Base-by-base conservation (phyloP, 1,140 invertebrate species). In the Apis dorsata region DNA sequence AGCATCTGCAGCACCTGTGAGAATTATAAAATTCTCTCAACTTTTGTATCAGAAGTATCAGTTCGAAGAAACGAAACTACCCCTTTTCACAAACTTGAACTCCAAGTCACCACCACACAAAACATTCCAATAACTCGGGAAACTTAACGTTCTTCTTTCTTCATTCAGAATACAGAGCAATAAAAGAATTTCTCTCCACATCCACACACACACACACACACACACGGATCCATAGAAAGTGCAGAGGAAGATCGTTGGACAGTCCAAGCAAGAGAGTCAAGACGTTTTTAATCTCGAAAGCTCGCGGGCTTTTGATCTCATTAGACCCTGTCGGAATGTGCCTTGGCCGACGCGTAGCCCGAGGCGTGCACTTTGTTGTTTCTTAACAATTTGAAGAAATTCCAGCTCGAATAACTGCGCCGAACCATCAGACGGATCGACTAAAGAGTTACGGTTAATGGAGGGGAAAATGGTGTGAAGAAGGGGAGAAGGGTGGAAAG, bases 361-460 rank as follows among this genome's bases (percentile, higher is more conserved):
- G 51, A 51, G 69, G 79, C 79, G 7, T 28, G 0, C 73, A 19
- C 15, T 13, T 24, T 49, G 76, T 82, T 87, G 82, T 88, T 87
- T 85, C 79, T 78, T 84, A 85, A 88, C 85, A 87, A 87, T 88
- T 79, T 87, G 73, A 88, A 88, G 87, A 88, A 88, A 88, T 88
- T 88, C 86, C 86, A 87, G 76, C 68, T 60, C 83, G 87, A 88
- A 88, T 88, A 88, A 88, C 79, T 88, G 76, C 83, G 60, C 73
- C 77, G 44, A 65, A 62, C 55, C 72, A 17, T 63, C 28, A 62
- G 59, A 5, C 51, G 75, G 66, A 87, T 80, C 83, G 80, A 55
- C 84, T 85, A 88, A 88, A 88, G 84, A 85, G 86, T 88, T 88
- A 85, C 86, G 86, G 80, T 88, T 88, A 88, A 88, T 88, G 84